Percentiles rank a stretch among this genome's conserved stretches.
These are phyloP conservation scores for Chrysomallon squamiferum DNA, from an alignment of 1,140 invertebrate species.

Conservation along the genomic window DNA sequence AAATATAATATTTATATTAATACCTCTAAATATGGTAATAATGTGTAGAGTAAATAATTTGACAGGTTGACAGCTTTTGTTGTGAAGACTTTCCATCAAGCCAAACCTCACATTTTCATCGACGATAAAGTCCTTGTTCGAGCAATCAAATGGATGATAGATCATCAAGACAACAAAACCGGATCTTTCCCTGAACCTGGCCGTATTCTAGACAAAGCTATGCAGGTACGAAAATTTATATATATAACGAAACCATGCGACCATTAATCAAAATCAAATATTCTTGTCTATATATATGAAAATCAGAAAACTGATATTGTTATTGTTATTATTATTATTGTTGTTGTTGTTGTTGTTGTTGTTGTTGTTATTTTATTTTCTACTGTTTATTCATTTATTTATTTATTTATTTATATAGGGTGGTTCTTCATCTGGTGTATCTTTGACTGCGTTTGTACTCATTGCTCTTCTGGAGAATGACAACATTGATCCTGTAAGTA, in stretches of 20 bases:
- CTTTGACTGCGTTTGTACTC: conserved; percentile 27
- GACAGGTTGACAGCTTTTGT: conserved; percentile 70
- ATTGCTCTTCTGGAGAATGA: conserved; percentile 25
- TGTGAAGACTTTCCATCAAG: conserved; percentile 83
- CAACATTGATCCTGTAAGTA: background rate
- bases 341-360: too few relatives aligned
- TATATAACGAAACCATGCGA: too few relatives aligned
- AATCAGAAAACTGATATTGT: too few relatives aligned
- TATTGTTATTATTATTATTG: too few relatives aligned
- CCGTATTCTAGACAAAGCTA: conserved; percentile 42
- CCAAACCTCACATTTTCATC: conserved; percentile 78
- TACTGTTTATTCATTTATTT: too few relatives aligned
- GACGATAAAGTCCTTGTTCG: conserved; percentile 74
- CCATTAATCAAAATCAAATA: too few relatives aligned
- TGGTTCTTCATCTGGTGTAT: conserved; percentile 21
- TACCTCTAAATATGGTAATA: too few relatives aligned
- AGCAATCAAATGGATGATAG: conserved; percentile 81
- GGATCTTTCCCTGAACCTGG: conserved; percentile 77
- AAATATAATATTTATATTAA: too few relatives aligned
- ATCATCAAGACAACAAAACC: conserved; percentile 75
- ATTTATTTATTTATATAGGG: conserved; percentile 15
- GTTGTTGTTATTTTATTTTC: too few relatives aligned
- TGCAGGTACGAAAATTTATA: too few relatives aligned
- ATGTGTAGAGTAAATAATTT: too few relatives aligned
- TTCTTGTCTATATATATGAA: too few relatives aligned